phyloP scores from a whole-genome alignment of 92 coral and sea anemone species.

The Epizoanthus rinbou region DNA sequence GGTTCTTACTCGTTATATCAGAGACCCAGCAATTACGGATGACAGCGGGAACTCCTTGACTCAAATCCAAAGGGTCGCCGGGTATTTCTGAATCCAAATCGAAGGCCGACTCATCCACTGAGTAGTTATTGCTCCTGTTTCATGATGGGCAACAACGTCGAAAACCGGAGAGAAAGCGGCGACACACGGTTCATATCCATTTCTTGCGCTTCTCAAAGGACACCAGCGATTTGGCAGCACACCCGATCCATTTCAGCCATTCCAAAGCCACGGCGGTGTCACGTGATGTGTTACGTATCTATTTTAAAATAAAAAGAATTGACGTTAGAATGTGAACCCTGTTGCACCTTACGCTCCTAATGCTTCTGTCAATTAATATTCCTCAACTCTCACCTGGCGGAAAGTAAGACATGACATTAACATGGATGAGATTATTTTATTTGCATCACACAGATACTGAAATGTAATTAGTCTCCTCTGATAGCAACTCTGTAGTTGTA shows the following conservation, averaged over 20 bases:
- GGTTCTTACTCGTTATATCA: not conserved
- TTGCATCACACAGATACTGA: no score
- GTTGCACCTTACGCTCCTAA: no score
- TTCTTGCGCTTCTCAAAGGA: constrained; percentile 24
- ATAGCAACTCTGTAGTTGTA: no score
- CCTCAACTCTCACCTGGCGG: no score
- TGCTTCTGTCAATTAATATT: no score
- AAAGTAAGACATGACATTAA: no score
- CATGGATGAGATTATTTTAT: no score
- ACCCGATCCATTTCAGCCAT: constrained; percentile 37
- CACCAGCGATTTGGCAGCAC: constrained; percentile 32
- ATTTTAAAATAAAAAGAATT: not conserved
- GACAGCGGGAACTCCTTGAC: not conserved
- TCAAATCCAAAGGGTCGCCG: not conserved
- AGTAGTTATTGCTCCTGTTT: constrained; percentile 13
- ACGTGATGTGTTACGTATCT: constrained; percentile 3
- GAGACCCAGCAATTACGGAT: not conserved
- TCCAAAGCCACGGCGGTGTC: constrained; percentile 23
- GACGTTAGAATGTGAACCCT: not conserved
- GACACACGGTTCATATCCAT: not conserved
- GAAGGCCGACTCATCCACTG: not conserved
- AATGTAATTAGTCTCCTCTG: no score
- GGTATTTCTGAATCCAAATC: not conserved
- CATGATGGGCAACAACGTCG: not conserved
- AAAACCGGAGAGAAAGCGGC: not conserved